Evolutionary conservation across 2,797 vertebrate species (phyloP).

Genomic region (Tamandua tetradactyla): DNA sequence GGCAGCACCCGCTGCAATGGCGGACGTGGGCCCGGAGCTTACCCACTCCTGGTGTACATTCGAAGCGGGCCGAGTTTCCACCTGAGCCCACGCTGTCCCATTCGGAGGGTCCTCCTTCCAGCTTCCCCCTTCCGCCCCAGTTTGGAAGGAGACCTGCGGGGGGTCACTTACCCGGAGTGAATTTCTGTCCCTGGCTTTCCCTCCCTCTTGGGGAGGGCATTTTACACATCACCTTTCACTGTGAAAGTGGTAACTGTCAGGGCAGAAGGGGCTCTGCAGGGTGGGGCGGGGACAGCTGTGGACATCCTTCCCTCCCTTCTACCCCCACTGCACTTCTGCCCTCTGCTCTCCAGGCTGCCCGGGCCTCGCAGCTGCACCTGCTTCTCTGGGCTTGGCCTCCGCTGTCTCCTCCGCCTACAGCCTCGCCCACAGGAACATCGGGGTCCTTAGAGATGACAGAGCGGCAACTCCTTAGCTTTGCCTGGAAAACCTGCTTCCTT

Average conservation of each 20-base stretch:
- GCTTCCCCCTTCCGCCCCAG: too few relatives aligned
- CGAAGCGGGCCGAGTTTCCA: background rate
- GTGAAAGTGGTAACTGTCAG: background rate
- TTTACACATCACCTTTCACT: background rate
- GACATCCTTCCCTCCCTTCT: background rate
- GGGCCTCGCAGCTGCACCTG: too few relatives aligned
- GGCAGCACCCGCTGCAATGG: accelerated
- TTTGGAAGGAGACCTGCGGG: background rate
- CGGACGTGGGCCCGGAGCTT: background rate
- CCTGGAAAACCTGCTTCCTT: background rate
- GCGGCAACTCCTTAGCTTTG: background rate
- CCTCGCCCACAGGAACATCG: accelerated
- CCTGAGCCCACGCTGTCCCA: background rate
- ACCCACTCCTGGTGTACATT: background rate
- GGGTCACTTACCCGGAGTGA: background rate
- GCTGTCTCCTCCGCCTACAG: too few relatives aligned
- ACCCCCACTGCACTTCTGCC: too few relatives aligned
- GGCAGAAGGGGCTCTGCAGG: background rate
- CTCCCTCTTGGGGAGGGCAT: background rate
- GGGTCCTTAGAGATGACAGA: background rate
- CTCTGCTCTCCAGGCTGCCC: too few relatives aligned
- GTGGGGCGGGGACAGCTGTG: accelerated
- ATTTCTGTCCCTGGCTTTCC: background rate
- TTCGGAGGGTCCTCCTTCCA: background rate
- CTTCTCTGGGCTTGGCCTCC: too few relatives aligned